Evolutionary conservation across 1,140 invertebrate genomes (phyloP), one percentile per base, ranked within the genome.

Genomic region (Brevipalpus yothersi): DNA sequence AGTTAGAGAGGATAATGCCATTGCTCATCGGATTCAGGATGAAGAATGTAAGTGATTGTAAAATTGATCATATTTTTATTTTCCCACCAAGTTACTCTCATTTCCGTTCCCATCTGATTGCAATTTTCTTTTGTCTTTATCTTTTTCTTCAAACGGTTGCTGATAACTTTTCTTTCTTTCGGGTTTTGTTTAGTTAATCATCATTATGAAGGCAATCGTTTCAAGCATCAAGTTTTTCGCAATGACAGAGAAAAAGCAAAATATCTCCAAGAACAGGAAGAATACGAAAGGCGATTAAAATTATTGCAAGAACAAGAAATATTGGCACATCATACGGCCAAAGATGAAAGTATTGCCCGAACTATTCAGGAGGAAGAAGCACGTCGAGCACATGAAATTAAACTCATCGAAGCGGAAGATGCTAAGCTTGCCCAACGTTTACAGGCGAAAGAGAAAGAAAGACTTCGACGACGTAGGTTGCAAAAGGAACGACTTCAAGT

Each of bases 11-110:
- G 90, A 94, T 72, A 82, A 84, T 53, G 87, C 85, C 11, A 71
- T 92, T 63, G 89, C 88, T 8, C 83, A 91, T 71, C 79, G 81
- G 60, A 73, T 93, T 13, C 90, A 94, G 71, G 83, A 84, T 68
- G 78, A 92, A 73, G 89, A 93, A 76, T 88, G 85, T 83, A 75
- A 76, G 79, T 76, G 45, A 45, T 53, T 19, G 19, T 3, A 5
- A 31, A 5, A 31, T 5, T 31, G 31, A 31, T 31, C 31, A 31
- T 31, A 31, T 31, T 31, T 31, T 31, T 31, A 5, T 31, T 31
- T 31, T 31, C 31, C 5, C 31, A 31, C 31, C 31, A 31, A 31
- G 31, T 31, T 31, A 31, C 31, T 31, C 31, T 31, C 31, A 31
- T 31, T 31, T 31, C 31, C 31, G 31, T 31, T 31, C 31, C 31